Conservation (phyloP, 1,140 invertebrate genomes). For the Zaprionus davidi region DNA sequence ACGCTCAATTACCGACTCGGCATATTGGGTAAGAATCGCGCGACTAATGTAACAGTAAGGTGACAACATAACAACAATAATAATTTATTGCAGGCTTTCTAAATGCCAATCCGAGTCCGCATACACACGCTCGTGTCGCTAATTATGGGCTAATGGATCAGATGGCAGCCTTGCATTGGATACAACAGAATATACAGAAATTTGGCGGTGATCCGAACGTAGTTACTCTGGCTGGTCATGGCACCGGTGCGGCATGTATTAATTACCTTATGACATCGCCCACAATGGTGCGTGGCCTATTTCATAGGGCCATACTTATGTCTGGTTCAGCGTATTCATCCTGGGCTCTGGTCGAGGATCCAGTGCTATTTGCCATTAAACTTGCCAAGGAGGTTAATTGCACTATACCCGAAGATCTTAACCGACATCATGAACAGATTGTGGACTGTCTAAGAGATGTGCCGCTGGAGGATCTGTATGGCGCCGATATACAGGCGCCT, state of each 20-base stretch:
- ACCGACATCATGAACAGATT: slow-evolving; percentile 91
- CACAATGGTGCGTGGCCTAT: slow-evolving; percentile 94
- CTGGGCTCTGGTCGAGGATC: slow-evolving; percentile 97
- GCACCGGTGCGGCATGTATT: slow-evolving; percentile 96
- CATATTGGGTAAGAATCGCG: slow-evolving; percentile 87
- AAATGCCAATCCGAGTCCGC: slow-evolving; percentile 92
- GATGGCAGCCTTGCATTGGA: slow-evolving; percentile 95
- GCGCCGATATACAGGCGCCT: slow-evolving; percentile 91
- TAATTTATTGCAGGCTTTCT: slow-evolving; percentile 88
- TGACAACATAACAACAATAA: not conserved
- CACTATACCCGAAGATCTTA: slow-evolving; percentile 90
- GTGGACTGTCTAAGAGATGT: slow-evolving; percentile 92
- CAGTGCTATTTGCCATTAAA: slow-evolving; percentile 92
- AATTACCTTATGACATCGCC: slow-evolving; percentile 98
- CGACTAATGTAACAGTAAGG: not conserved
- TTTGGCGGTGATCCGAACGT: slow-evolving; percentile 95
- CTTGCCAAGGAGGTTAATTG: slow-evolving; percentile 95
- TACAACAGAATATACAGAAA: slow-evolving; percentile 94
- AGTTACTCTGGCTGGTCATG: slow-evolving; percentile 96
- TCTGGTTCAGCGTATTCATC: slow-evolving; percentile 96
- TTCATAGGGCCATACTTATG: slow-evolving; percentile 95
- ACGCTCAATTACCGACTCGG: slow-evolving; percentile 98
- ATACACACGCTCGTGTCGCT: slow-evolving; percentile 91
- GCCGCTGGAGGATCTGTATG: slow-evolving; percentile 90
- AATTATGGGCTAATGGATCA: slow-evolving; percentile 98